These are phyloP conservation scores for Chlamydotis undulata DNA, from an alignment of 2,113 vertebrate genomes.

Conservation along the genomic window DNA sequence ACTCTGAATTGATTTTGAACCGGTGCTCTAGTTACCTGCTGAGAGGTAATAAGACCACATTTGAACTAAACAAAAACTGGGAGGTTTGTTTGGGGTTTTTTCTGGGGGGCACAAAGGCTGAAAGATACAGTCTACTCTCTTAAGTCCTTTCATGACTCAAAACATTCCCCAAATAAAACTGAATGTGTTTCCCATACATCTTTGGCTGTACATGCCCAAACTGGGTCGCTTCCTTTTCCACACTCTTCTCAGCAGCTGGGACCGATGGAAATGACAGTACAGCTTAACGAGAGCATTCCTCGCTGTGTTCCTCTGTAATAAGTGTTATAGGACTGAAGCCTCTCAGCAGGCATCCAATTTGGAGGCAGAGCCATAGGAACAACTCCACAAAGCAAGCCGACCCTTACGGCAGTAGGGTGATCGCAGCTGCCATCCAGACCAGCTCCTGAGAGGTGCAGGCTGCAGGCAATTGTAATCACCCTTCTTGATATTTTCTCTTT, in stretches of 20 bases:
- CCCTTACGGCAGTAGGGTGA: not conserved
- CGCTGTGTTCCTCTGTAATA: not conserved
- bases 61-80: not conserved
- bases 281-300: not conserved
- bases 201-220: fast-evolving
- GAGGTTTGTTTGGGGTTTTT: too few relatives aligned
- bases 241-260: not conserved
- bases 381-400: not conserved
- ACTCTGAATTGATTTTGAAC: not conserved
- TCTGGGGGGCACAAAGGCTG: not conserved
- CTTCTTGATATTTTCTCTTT: not conserved
- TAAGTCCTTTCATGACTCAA: not conserved
- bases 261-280: not conserved
- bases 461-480: not conserved
- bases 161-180: not conserved
- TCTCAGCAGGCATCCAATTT: not conserved
- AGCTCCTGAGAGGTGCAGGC: not conserved
- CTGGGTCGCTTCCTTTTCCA: not conserved
- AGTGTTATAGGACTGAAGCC: not conserved
- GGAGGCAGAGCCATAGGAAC: not conserved
- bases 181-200: fast-evolving
- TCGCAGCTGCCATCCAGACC: not conserved
- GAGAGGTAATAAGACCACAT: not conserved
- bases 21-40: not conserved
- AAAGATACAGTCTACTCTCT: not conserved